Evolutionary conservation across 1,140 invertebrate species (phyloP).

Genomic region (Zaprionus ornatus): DNA sequence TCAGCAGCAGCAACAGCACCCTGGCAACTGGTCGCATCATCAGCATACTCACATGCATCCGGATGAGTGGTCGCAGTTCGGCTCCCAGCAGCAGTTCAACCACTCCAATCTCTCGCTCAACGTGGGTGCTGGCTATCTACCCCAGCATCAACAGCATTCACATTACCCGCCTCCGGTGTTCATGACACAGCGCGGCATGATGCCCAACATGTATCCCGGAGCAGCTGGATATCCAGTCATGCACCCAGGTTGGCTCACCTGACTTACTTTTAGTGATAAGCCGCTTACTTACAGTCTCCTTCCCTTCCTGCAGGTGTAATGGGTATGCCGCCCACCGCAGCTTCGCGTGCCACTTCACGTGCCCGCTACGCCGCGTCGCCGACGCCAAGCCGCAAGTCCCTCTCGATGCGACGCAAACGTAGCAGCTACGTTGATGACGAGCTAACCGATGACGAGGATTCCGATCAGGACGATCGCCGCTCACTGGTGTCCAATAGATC

Average conservation of each 20-base stretch:
- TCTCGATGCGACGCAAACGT: slow-evolving; percentile 83
- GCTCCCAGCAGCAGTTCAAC: slow-evolving; percentile 86
- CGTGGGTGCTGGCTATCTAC: slow-evolving; percentile 83
- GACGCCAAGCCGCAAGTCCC: slow-evolving; percentile 88
- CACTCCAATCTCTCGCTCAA: slow-evolving; percentile 89
- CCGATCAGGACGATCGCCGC: slow-evolving; percentile 85
- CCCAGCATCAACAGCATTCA: slow-evolving; percentile 83
- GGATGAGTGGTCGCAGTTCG: slow-evolving; percentile 84
- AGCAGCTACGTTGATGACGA: slow-evolving; percentile 84
- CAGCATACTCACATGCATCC: slow-evolving; percentile 70
- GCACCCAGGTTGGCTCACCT: slow-evolving; percentile 62
- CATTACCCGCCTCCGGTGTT: slow-evolving; percentile 84
- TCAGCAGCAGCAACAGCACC: slow-evolving; percentile 9
- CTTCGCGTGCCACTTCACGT: slow-evolving; percentile 84
- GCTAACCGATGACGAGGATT: slow-evolving; percentile 85
- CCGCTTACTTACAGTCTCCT: background rate
- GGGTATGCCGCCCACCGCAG: slow-evolving; percentile 73
- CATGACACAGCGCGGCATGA: slow-evolving; percentile 76
- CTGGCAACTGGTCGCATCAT: slow-evolving; percentile 49
- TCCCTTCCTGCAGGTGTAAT: slow-evolving; percentile 57
- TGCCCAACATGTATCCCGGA: slow-evolving; percentile 77
- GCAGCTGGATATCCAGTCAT: slow-evolving; percentile 71
- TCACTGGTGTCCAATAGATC: slow-evolving; percentile 83
- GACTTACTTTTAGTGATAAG: background rate
- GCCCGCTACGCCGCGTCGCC: slow-evolving; percentile 86